A percentile compares a stretch with the other conserved stretches of the same genome.
Conservation (phyloP, 2,888 invertebrate species). For the Sympetrum striolatum region DNA sequence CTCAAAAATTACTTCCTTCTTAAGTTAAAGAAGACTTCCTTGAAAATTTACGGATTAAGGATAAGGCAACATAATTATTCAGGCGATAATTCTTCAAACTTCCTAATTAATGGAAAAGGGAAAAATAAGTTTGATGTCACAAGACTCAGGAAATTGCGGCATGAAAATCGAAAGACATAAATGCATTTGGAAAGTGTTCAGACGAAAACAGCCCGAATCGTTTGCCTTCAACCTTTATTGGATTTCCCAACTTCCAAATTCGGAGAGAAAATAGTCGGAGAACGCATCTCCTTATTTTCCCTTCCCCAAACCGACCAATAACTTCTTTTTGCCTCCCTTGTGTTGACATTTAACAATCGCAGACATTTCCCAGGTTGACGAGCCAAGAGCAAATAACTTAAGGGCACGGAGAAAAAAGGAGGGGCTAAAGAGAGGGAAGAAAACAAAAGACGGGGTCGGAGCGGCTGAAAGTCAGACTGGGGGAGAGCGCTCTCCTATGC, state of each 20-base stretch:
- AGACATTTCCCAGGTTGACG: neutral
- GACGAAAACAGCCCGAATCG: neutral
- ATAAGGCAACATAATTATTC: too few relatives aligned
- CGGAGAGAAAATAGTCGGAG: neutral
- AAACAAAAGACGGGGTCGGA: neutral
- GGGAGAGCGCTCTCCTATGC: neutral
- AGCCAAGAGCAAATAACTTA: neutral
- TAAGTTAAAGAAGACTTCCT: too few relatives aligned
- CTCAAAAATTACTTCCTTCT: too few relatives aligned
- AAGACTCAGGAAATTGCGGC: neutral
- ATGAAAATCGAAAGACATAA: neutral
- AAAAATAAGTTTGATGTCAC: neutral
- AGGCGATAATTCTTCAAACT: neutral
- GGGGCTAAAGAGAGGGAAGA: neutral
- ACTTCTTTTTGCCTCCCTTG: neutral
- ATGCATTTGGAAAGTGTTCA: neutral
- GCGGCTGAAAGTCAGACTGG: neutral
- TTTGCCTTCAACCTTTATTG: neutral
- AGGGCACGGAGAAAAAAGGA: neutral
- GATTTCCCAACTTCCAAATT: neutral
- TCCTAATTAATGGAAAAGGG: neutral
- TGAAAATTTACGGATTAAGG: too few relatives aligned
- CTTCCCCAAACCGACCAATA: neutral
- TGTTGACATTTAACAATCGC: slow-evolving; percentile 17
- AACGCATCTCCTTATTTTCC: neutral